phyloP scores from a whole-genome alignment of 2,888 invertebrate genomes.

The Aphidius colemani region DNA sequence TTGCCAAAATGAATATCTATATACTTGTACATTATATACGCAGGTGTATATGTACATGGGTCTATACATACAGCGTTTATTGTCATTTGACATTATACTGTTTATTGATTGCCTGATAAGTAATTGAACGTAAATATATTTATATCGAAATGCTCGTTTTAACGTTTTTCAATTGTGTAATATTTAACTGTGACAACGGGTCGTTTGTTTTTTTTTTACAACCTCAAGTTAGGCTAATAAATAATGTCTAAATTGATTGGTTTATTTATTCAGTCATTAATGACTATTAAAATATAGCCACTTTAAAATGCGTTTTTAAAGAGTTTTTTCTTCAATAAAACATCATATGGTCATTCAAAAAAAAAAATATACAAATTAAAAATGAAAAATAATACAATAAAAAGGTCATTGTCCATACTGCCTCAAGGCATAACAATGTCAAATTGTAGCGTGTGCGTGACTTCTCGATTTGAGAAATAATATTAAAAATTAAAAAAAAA shows the following conservation, averaged over 20 bases:
- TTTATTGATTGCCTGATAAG: no score
- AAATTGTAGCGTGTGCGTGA: constrained; percentile 29
- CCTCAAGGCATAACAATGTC: constrained; percentile 27
- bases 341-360: neutral
- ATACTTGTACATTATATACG: neutral
- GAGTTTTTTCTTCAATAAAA: no score
- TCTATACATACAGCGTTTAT: neutral
- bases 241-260: neutral
- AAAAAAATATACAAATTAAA: constrained; percentile 1
- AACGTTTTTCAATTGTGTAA: no score
- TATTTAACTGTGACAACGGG: no score
- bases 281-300: neutral
- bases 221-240: neutral
- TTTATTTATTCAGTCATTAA: neutral
- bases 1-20: neutral
- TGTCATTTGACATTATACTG: neutral
- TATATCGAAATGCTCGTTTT: no score
- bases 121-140: no score
- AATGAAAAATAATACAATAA: constrained; percentile 11
- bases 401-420: constrained; percentile 21
- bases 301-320: neutral
- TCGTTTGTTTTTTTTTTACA: no score
- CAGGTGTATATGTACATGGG: no score
- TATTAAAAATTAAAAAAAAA: constrained; percentile 7
- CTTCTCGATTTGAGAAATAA: constrained; percentile 25